Base-by-base conservation (phyloP, 2,888 invertebrate species). In the Therioaphis trifolii region DNA sequence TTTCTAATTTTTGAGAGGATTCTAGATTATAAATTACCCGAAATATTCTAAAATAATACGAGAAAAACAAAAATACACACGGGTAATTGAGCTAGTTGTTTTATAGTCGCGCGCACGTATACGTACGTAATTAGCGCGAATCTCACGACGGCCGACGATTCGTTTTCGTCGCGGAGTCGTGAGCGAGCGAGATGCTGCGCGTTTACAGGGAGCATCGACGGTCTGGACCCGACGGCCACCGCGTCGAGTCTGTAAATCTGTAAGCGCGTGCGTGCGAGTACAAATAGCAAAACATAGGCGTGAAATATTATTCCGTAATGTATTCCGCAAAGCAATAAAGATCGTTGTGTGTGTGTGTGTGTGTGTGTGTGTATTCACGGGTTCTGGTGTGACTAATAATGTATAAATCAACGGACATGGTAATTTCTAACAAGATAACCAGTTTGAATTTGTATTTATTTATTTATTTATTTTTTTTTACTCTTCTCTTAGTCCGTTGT, bases 361-460 rank as follows among this genome's bases (percentile, higher is more conserved):
- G 52, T 52, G 66, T 40, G 46, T 55, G 4, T 55, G 27, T 18
- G 75, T n/a, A 40, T 78, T 27, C 68, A 4, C 46, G 68, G 68
- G 68, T 78, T 49, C 66, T 49, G 66, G 49, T 24, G 69, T 58
- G 24, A 69, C 43, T 52, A 49, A 55, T 55, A 69, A 58, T 71
- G 71, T 71, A 79, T 79, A 79, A 79, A 79, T 79, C 79, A 79
- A 79, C 43, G 79, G 24, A 4, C 55, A 58, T 46, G 79, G 69
- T 79, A 71, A 79, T 79, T 79, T 79, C 69, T 79, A 71, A 79
- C 79, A 58, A 79, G 79, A 79, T 58, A 71, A 79, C 79, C 79
- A 79, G 79, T 79, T 79, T 40, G 40, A 21, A 55, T 7, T 15
- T 55, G n/a, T 27, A 4, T 27, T 29, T 29, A 29, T 63, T 35